A percentile compares a stretch with the other conserved stretches of the same genome.
Conservation (phyloP, 1,140 invertebrate genomes). For the Tenebrio molitor region DNA sequence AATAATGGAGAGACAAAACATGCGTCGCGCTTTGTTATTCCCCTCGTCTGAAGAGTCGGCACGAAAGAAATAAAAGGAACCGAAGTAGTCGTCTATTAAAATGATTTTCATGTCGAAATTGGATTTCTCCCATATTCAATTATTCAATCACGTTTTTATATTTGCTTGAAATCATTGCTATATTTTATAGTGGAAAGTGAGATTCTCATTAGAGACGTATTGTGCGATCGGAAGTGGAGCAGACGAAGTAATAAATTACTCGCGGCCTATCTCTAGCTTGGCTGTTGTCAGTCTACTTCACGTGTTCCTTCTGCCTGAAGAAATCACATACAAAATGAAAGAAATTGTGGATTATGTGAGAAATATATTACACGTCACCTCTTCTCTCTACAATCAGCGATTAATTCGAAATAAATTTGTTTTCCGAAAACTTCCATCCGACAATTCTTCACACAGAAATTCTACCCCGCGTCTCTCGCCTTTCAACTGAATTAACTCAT, state of each 20-base stretch:
- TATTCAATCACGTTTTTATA: neutral
- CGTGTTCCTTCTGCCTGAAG: constrained; percentile 19
- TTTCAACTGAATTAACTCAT: constrained; percentile 1
- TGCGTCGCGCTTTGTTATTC: too few species aligned
- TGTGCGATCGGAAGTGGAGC: constrained; percentile 36
- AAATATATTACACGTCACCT: constrained; percentile 4
- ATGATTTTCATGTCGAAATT: too few species aligned
- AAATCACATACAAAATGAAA: constrained; percentile 39
- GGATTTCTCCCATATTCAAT: neutral
- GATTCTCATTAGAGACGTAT: constrained; percentile 31
- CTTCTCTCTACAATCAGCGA: neutral
- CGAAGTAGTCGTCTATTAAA: too few species aligned
- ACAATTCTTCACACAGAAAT: too few species aligned
- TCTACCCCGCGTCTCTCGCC: too few species aligned
- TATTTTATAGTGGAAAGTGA: constrained; percentile 21
- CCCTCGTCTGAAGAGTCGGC: too few species aligned
- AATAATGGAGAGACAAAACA: too few species aligned
- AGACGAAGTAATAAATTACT: constrained; percentile 40
- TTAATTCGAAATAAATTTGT: too few species aligned
- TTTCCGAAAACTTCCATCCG: too few species aligned
- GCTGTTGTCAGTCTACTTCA: constrained; percentile 36
- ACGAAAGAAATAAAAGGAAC: too few species aligned
- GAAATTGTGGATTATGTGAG: constrained; percentile 13
- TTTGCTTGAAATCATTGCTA: constrained; percentile 17
- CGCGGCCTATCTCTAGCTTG: constrained; percentile 21